Evolutionary conservation across 37 sponge, comb jelly and placozoan species (phyloP), one percentile per base, ranked within the genome.

Genomic region (Crambe crambe): DNA sequence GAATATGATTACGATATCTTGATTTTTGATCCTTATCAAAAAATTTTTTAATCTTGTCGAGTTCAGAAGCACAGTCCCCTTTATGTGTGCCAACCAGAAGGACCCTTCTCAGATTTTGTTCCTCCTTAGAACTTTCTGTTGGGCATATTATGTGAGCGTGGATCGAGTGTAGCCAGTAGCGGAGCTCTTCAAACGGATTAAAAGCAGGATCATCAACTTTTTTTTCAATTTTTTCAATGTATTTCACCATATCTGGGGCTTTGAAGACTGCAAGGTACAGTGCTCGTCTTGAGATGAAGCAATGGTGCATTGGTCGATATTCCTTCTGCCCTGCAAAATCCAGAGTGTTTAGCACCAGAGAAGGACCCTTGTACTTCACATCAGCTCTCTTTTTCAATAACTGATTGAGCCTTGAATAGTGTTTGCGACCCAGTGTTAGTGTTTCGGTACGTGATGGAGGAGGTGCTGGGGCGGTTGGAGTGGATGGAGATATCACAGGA

Each of bases 301-400:
- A 90, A 37, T 84, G 90, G 40, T 90, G 90, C 90, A 90, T 90
- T 66, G 90, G 80, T 6, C 80, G 75, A 47, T 90, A 90, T 39
- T 67, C 61, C 21, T 84, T 80, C 60, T 90, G 90, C 2, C 90
- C 90, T 20, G 90, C 90, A 80, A 90, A 90, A 63, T 90, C 85
- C 12, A 79, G 77, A 12, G 79, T 56, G 40, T 73, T 82, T 9
- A 63, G 34, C 2, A 35, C 54, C 2, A 79, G 79, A 22, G 29
- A 26, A 31, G 79, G 68, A 18, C 47, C 68, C 18, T 31, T 68
- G 2, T 62, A 5, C 37, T 68, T 47, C 12, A 47, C 6, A 47
- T 12, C 51, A 15, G 6, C 25, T 18, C 15, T 62, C 12, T 4
- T 23, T 18, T 29, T 62, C 51, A 47, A 6, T 15, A 47, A 15